Evolutionary conservation across 2,797 vertebrate species (phyloP).

Genomic region (Phyllotis vaccarum): DNA sequence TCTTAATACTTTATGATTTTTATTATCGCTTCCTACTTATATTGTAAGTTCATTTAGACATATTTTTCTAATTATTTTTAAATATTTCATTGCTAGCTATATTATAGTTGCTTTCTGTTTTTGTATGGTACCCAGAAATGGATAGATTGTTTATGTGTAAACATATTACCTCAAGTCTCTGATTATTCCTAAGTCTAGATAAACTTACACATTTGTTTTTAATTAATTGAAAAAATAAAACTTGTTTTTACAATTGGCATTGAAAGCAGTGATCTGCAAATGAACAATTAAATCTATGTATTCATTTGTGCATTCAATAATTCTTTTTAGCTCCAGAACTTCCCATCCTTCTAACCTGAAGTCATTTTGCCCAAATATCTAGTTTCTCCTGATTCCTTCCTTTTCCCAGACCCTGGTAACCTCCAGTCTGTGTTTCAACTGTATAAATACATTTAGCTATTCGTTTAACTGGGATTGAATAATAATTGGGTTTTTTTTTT

Average conservation of each 20-base stretch:
- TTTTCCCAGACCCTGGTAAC: too few species aligned
- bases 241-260: background rate
- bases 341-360: background rate
- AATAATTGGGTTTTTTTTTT: background rate
- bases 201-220: slow-evolving; percentile 47
- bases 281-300: background rate
- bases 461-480: background rate
- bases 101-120: slow-evolving; percentile 28
- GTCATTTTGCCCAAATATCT: background rate
- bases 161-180: slow-evolving; percentile 17
- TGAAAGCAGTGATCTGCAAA: too few species aligned
- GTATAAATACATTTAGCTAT: background rate
- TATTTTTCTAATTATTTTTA: background rate
- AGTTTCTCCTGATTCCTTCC: background rate
- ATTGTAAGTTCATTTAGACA: background rate
- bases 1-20: background rate
- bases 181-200: background rate
- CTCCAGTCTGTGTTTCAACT: background rate
- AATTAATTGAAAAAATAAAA: slow-evolving; percentile 32
- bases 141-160: background rate
- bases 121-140: background rate
- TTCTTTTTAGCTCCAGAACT: background rate
- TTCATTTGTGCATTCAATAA: background rate
- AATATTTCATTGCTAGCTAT: background rate
- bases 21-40: background rate